Percentiles rank a stretch among this genome's conserved stretches.
Evolutionary conservation across 1,140 invertebrate genomes (phyloP).

Genomic region (Hyphantria cunea): DNA sequence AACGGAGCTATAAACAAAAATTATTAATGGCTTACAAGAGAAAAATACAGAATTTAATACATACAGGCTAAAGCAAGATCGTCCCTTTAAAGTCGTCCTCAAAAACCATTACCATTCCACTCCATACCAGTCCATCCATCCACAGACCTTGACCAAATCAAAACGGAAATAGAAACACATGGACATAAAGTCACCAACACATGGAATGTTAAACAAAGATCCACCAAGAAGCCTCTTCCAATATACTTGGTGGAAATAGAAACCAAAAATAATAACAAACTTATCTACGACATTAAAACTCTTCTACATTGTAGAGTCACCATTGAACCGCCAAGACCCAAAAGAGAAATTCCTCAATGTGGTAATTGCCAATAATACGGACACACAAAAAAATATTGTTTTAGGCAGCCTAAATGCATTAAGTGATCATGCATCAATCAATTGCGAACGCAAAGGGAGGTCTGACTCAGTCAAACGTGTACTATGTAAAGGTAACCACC

Average conservation of each 20-base stretch:
- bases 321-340: conserved; percentile 45
- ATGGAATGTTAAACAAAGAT: conserved; percentile 38
- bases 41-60: neutral
- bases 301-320: conserved; percentile 32
- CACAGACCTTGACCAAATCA: conserved; percentile 33
- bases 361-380: conserved; percentile 55
- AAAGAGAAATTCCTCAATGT: conserved; percentile 49
- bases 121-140: conserved; percentile 39
- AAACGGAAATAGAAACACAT: conserved; percentile 10
- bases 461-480: conserved; percentile 1
- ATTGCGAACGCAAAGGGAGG: conserved; percentile 1
- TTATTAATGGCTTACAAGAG: neutral
- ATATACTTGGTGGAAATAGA: neutral
- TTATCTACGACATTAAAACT: conserved; percentile 34
- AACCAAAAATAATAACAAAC: neutral
- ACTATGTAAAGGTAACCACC: neutral
- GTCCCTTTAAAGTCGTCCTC: conserved; percentile 33
- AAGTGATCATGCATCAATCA: conserved; percentile 39
- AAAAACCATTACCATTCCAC: too few species aligned
- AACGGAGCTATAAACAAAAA: neutral
- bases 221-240: neutral
- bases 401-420: conserved; percentile 42
- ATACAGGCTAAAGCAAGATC: conserved; percentile 31
- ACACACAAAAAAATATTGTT: conserved; percentile 51
- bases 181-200: conserved; percentile 31